Base-by-base conservation (phyloP, 2,113 vertebrate genomes). In the Trachemys scripta region DNA sequence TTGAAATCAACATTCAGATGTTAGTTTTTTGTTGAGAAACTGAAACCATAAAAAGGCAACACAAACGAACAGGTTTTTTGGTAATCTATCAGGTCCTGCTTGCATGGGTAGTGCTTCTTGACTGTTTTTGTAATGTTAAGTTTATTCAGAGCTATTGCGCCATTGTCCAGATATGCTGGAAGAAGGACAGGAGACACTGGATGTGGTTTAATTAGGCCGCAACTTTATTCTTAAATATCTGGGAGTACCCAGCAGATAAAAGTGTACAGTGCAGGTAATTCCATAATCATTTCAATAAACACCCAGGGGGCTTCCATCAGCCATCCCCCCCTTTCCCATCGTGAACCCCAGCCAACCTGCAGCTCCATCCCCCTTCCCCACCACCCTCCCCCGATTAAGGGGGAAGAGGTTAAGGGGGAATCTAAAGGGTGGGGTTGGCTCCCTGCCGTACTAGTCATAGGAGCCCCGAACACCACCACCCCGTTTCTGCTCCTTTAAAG, bases 41-140 rank as follows among this genome's bases (percentile, higher is more conserved):
- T 38, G 31, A 31, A 91, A 76, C 47, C 83, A 80, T 47, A 51
- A 13, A 82, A 94, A 89, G 59, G 25, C 56, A 86, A 2, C 69
- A 84, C 53, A 82, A 2, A 76, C 4, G 38, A 27, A 4, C 49
- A 57, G 59, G 51, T 25, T 24, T 90, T n/a, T 82, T 91, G 81
- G 53, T 88, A 45, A 72, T 50, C 17, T 49, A 0, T 49, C 72
- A 56, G 87, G 59, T 25, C 10, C 11, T 1, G 0, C 45, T 88
- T 78, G 84, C 94, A 29, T 35, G 35, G 5, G 9, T 27, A 59
- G 78, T 51, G 12, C 91, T 92, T 92, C 56, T 49, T 88, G 65
- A 57, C n/a, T 3, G 17, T 79, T 82, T 54, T 80, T 65, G 1
- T 24, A 6, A 14, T 0, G 0, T 47, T 85, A 27, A 35, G 80